phyloP scores from a whole-genome alignment of 2,797 vertebrate species.

The Sparidentex hasta region DNA sequence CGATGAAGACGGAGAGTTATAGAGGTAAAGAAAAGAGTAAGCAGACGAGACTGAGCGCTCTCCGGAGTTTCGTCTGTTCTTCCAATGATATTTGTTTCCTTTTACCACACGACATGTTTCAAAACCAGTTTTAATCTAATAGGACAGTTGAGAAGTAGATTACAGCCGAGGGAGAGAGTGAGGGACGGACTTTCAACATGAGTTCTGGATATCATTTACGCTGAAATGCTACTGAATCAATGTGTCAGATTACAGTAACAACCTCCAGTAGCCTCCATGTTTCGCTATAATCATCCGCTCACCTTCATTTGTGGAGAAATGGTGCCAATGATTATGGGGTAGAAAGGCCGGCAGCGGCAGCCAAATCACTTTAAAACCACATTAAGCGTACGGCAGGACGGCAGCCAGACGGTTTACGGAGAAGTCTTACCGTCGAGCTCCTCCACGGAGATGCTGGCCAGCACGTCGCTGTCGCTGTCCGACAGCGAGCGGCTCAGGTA shows the following conservation, averaged over 20 bases:
- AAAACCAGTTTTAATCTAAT: no score
- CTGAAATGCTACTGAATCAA: not conserved
- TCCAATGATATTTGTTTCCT: no score
- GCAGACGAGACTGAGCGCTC: no score
- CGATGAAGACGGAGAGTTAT: no score
- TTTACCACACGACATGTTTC: no score
- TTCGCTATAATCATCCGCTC: conserved; percentile 8
- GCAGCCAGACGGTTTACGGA: conserved; percentile 15
- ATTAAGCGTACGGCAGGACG: conserved; percentile 13
- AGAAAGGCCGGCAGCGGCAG: not conserved
- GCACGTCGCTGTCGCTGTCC: conserved; percentile 94
- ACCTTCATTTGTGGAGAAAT: not conserved
- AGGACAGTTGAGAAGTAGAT: no score
- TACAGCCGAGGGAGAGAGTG: no score
- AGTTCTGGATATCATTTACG: no score
- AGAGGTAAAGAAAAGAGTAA: no score
- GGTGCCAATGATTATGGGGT: not conserved
- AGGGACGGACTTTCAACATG: no score
- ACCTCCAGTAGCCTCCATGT: not conserved
- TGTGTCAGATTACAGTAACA: not conserved
- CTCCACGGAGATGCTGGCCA: conserved; percentile 97
- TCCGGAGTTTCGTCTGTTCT: no score
- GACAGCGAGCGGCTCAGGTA: conserved; percentile 96
- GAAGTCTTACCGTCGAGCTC: conserved; percentile 92
- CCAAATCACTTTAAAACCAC: conserved; percentile 1